Base-by-base conservation (phyloP, 2,797 vertebrate genomes). In the Melopsittacus undulatus region DNA sequence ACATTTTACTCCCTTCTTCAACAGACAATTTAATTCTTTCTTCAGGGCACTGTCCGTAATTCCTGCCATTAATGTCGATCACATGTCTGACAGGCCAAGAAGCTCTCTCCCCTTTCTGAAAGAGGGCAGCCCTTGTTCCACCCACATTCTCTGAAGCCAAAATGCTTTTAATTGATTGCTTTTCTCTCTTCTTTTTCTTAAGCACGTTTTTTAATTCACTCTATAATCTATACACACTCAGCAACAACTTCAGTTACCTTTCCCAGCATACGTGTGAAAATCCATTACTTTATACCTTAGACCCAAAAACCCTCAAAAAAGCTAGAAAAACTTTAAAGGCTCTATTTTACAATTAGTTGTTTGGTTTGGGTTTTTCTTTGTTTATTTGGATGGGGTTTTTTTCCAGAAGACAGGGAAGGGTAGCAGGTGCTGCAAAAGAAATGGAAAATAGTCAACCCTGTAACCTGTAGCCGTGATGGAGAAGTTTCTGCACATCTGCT, bases 91-190 rank as follows among this genome's bases (percentile, higher is more conserved):
- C 42, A 62, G 56, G 67, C 13, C 38, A 81, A 79, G 63, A 40
- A 56, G 14, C 20, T 49, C 10, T 57, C 69, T 90, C 34, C 27
- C 5, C 1, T 29, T 94, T 40, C 40, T 63, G 46, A 51, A 80
- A 90, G 85, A 92, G 36, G 57, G 42, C 38, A 69, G 23, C 26
- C 23, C 52, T 92, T 96, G 66, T 91, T 94, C 70, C 88, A 34
- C 9, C 29, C n/a, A 43, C 30, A 52, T 76, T 81, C 80, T 79
- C 83, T 83, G 67, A 83, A 80, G 80, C 72, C 38, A 72, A 38
- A 89, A 61, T 40, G 52, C n/a, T 91, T 86, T 83, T 75, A 40
- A 75, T 26, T 64, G 79, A 83, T 40, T 43, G 5, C 5, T 52
- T 20, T 91, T 70, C 73, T 78, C 52, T 63, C 30, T 83, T 70